Evolutionary conservation across 2,113 vertebrate genomes (phyloP).

Genomic region (Sylvia atricapilla): DNA sequence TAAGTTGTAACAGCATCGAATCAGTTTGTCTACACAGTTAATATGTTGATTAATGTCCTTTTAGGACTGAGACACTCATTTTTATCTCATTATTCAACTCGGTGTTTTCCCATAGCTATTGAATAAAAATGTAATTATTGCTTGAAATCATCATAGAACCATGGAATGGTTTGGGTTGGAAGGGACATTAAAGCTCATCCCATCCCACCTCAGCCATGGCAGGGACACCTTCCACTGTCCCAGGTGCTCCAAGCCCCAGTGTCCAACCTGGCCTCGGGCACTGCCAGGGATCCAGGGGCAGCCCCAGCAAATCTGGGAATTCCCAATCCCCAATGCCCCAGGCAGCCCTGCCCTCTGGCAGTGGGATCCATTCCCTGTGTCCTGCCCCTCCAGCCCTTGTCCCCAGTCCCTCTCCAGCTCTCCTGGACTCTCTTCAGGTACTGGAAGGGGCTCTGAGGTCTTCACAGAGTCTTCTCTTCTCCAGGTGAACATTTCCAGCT

Average conservation of each 20-base stretch:
- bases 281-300: not conserved
- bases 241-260: not conserved
- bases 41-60: conserved; percentile 82
- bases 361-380: not conserved
- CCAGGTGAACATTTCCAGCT: not conserved
- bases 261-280: not conserved
- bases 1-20: conserved; percentile 70
- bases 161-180: not conserved
- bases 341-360: too few relatives aligned
- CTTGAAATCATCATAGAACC: conserved; percentile 47
- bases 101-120: conserved; percentile 75
- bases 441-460: rapidly evolving
- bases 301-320: not conserved
- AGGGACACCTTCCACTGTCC: not conserved
- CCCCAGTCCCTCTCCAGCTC: not conserved
- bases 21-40: conserved; percentile 78
- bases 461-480: rapidly evolving
- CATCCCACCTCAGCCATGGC: rapidly evolving
- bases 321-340: not conserved
- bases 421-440: rapidly evolving
- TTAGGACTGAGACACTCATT: conserved; percentile 73
- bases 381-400: not conserved
- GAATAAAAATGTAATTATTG: conserved; percentile 80
- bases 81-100: conserved; percentile 78
- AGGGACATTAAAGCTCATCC: not conserved